Percentiles rank a stretch among this genome's conserved stretches.
phyloP scores from a whole-genome alignment of 2,113 vertebrate genomes.

The Carassius carassius region DNA sequence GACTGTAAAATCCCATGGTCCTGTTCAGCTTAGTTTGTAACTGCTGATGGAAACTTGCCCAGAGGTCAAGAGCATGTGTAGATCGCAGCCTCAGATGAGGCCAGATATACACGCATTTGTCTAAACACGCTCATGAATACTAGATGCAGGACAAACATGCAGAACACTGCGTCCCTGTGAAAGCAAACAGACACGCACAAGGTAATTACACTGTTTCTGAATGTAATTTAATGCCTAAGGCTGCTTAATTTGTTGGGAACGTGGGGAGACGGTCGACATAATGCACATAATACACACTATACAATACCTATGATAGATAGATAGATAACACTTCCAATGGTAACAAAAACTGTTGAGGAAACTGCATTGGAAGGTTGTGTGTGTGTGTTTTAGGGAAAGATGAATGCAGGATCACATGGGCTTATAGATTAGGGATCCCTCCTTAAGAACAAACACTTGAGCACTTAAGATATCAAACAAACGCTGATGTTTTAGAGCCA shows the following conservation, averaged over 20 bases:
- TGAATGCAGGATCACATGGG: constrained; percentile 6
- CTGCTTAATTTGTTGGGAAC: background rate
- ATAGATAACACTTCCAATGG: background rate
- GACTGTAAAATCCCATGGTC: constrained; percentile 11
- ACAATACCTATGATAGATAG: background rate
- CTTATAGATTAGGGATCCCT: constrained; percentile 52
- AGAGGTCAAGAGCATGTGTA: background rate
- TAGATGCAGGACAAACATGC: constrained; percentile 16
- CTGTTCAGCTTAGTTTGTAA: background rate
- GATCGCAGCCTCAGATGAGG: background rate
- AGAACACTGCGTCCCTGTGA: background rate
- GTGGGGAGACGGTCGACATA: background rate
- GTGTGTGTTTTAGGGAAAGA: constrained; percentile 9
- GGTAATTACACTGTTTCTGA: constrained; percentile 13
- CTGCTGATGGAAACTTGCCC: background rate
- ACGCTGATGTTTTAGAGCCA: background rate
- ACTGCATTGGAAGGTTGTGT: background rate
- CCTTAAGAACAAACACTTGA: constrained; percentile 74
- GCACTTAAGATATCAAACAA: constrained; percentile 49
- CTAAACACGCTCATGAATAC: constrained; percentile 10
- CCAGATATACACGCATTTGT: background rate
- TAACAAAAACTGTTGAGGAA: background rate
- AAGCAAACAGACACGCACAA: background rate
- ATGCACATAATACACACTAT: background rate
- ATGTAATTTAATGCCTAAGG: background rate